phyloP scores from a whole-genome alignment of 2,888 invertebrate genomes.

The Eurois occulta region DNA sequence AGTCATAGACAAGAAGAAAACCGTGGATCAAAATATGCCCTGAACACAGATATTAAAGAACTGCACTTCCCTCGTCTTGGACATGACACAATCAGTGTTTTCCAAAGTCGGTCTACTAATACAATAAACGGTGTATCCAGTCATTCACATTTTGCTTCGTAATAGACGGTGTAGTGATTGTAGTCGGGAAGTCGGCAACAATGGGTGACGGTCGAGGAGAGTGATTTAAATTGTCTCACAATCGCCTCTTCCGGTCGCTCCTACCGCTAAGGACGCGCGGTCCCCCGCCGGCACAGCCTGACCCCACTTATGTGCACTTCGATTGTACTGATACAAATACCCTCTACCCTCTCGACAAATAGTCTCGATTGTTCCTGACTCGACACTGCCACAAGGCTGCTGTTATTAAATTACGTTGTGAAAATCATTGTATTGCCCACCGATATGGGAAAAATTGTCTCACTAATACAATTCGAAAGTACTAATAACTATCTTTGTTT shows the following conservation, averaged over 20 bases:
- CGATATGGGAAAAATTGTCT: slow-evolving; percentile 65
- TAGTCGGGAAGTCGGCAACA: slow-evolving; percentile 82
- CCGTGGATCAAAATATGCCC: not conserved
- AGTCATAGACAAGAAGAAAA: not conserved
- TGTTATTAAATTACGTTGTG: slow-evolving; percentile 62
- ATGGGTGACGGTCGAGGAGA: slow-evolving; percentile 78
- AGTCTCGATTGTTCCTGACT: slow-evolving; percentile 67
- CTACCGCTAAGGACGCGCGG: slow-evolving; percentile 74
- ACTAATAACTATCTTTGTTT: slow-evolving; percentile 57
- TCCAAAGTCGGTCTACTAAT: slow-evolving; percentile 45
- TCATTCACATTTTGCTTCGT: slow-evolving; percentile 65
- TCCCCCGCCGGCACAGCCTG: slow-evolving; percentile 67
- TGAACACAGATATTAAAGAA: not conserved
- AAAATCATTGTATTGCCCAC: slow-evolving; percentile 52
- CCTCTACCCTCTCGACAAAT: slow-evolving; percentile 70
- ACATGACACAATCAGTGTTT: slow-evolving; percentile 28
- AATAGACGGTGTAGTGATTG: slow-evolving; percentile 68
- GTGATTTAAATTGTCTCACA: slow-evolving; percentile 88
- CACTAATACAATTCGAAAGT: slow-evolving; percentile 55
- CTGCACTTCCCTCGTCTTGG: not conserved
- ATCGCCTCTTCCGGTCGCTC: slow-evolving; percentile 83
- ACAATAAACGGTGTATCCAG: slow-evolving; percentile 57
- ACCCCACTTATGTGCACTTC: slow-evolving; percentile 62
- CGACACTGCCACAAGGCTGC: slow-evolving; percentile 56
- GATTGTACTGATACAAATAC: slow-evolving; percentile 68